phyloP scores from a whole-genome alignment of 1,140 invertebrate species.

The Caenorhabditis tropicalis region DNA sequence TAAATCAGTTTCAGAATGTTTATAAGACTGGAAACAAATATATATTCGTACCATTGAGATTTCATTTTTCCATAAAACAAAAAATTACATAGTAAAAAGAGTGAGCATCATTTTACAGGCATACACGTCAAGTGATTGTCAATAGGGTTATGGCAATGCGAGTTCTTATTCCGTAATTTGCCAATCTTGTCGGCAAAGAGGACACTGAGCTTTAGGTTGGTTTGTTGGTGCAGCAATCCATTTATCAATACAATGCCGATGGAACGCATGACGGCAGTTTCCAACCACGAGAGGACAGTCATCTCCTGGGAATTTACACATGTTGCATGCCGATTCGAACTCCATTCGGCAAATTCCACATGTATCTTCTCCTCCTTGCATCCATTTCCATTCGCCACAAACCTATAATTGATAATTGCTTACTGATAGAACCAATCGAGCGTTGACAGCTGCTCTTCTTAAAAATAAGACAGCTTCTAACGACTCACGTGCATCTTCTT shows the following conservation, averaged over 20 bases:
- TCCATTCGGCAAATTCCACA: slow-evolving; percentile 38
- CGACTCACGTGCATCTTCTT: slow-evolving; percentile 17
- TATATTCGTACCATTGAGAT: too few species aligned
- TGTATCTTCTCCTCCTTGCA: slow-evolving; percentile 11
- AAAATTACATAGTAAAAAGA: background rate
- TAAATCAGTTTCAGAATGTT: too few species aligned
- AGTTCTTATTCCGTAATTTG: background rate
- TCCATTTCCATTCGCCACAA: slow-evolving; percentile 19
- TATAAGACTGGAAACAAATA: too few species aligned
- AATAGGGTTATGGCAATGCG: background rate
- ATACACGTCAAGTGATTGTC: background rate
- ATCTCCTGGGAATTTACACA: slow-evolving; percentile 30
- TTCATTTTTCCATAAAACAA: background rate
- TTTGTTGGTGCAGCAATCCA: slow-evolving; percentile 27
- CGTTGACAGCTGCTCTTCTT: too few species aligned
- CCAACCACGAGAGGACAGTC: slow-evolving; percentile 20
- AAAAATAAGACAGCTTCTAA: background rate
- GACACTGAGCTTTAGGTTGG: background rate
- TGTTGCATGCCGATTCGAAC: slow-evolving; percentile 16
- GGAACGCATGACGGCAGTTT: background rate
- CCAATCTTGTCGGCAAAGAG: slow-evolving; percentile 33
- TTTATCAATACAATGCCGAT: slow-evolving; percentile 28
- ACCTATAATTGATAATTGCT: background rate
- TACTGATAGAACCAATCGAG: too few species aligned
- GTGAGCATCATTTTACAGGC: background rate